Conservation (phyloP, 2,888 invertebrate species). For the Noctua pronuba region DNA sequence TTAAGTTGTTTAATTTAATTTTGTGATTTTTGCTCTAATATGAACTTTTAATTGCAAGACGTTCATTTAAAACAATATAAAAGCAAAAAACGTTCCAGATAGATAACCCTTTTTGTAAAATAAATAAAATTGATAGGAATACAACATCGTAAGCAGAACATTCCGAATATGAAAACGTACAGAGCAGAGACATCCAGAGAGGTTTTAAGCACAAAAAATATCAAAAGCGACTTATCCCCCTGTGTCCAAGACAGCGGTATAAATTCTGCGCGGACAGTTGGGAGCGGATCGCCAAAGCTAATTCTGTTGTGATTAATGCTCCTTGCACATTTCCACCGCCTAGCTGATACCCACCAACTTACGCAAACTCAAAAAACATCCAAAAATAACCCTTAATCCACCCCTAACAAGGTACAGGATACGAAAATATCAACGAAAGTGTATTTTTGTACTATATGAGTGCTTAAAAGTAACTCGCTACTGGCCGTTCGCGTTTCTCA, state of each 20-base stretch:
- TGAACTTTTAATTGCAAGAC: background rate
- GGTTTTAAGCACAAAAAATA: conserved; percentile 47
- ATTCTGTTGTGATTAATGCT: conserved; percentile 90
- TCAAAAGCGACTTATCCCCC: conserved; percentile 68
- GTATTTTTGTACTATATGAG: conserved; percentile 68
- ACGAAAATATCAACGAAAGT: conserved; percentile 46
- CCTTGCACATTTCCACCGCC: conserved; percentile 86
- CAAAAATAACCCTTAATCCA: conserved; percentile 71
- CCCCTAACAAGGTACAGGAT: conserved; percentile 49
- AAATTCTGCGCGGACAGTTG: conserved; percentile 87
- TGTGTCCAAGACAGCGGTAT: conserved; percentile 75
- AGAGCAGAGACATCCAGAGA: conserved; percentile 10
- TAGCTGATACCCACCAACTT: conserved; percentile 76
- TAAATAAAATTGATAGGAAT: background rate
- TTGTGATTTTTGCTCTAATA: conserved; percentile 20
- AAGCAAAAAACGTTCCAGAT: background rate
- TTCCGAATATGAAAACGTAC: conserved; percentile 23
- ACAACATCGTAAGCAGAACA: background rate
- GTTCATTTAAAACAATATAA: background rate
- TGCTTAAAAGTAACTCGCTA: conserved; percentile 83
- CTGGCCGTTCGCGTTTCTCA: conserved; percentile 89
- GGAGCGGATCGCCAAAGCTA: conserved; percentile 90
- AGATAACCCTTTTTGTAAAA: background rate
- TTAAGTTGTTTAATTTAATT: conserved; percentile 60
- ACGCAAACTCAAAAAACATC: conserved; percentile 41